phyloP scores from a whole-genome alignment of 2,797 vertebrate genomes.

The Taenioides sp. region DNA sequence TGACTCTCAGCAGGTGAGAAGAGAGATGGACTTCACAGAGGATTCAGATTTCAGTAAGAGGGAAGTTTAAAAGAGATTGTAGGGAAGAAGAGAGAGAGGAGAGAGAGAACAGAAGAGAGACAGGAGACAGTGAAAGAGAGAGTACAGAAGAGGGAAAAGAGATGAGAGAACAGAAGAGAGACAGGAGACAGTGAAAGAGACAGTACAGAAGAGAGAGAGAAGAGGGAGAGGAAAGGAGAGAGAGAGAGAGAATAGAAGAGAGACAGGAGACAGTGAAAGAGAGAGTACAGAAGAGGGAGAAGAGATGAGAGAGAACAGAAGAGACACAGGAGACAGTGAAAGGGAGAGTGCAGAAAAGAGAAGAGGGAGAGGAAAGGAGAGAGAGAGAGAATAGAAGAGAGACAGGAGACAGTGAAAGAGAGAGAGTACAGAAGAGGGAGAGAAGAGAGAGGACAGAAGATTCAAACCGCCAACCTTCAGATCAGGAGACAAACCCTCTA shows the following conservation, averaged over 20 bases:
- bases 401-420: background rate
- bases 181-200: background rate
- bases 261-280: conserved; percentile 20
- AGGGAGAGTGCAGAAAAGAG: conserved; percentile 43
- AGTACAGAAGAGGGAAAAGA: background rate
- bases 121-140: too few species aligned
- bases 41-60: background rate
- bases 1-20: background rate
- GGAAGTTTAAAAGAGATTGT: conserved; percentile 21
- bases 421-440: background rate
- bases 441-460: too few species aligned
- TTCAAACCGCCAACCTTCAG: too few species aligned
- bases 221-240: conserved; percentile 10
- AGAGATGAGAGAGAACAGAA: conserved; percentile 23
- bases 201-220: background rate
- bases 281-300: conserved; percentile 9
- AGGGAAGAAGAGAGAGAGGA: conserved; percentile 6
- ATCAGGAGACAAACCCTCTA: too few species aligned
- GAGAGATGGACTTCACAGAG: background rate
- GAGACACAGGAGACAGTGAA: background rate
- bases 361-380: conserved; percentile 11
- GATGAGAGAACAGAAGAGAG: conserved; percentile 1
- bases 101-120: too few species aligned
- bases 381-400: conserved; percentile 11
- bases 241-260: conserved; percentile 21